Conservation (phyloP, 2,888 invertebrate species). For the Endotricha flammealis region DNA sequence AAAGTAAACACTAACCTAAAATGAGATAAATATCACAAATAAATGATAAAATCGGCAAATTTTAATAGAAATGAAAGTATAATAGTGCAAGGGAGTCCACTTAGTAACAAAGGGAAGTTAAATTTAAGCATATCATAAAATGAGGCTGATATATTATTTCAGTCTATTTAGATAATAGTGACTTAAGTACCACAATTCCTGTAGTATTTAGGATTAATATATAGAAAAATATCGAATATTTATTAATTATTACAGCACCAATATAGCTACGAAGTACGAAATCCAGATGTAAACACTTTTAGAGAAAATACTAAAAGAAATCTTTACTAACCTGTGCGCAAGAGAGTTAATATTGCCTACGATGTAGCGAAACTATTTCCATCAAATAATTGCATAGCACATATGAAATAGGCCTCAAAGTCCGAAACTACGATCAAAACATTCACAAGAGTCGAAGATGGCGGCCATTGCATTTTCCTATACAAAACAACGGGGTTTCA, state of each 20-base stretch:
- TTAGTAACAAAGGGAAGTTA: constrained; percentile 63
- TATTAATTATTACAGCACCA: constrained; percentile 71
- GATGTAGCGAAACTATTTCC: constrained; percentile 61
- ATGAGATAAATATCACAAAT: constrained; percentile 27
- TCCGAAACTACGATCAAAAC: constrained; percentile 82
- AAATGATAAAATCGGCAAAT: constrained; percentile 19
- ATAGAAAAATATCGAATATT: constrained; percentile 47
- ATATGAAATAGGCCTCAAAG: constrained; percentile 63
- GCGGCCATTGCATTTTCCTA: constrained; percentile 90
- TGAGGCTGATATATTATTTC: constrained; percentile 63
- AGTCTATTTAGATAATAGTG: constrained; percentile 31
- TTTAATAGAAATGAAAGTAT: constrained; percentile 21
- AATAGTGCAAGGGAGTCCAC: constrained; percentile 32
- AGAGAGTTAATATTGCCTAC: constrained; percentile 54
- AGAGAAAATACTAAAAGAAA: constrained; percentile 48
- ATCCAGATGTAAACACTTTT: constrained; percentile 88
- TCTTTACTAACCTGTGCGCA: constrained; percentile 57
- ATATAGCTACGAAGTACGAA: constrained; percentile 77
- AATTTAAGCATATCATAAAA: constrained; percentile 62
- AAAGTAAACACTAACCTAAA: constrained; percentile 71
- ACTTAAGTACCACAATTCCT: constrained; percentile 28
- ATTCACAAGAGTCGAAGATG: constrained; percentile 90
- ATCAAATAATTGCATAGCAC: constrained; percentile 70
- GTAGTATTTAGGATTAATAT: constrained; percentile 18
- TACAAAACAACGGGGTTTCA: constrained; percentile 83